Conservation (phyloP, 2,113 vertebrate genomes). For the Isichthys henryi region DNA sequence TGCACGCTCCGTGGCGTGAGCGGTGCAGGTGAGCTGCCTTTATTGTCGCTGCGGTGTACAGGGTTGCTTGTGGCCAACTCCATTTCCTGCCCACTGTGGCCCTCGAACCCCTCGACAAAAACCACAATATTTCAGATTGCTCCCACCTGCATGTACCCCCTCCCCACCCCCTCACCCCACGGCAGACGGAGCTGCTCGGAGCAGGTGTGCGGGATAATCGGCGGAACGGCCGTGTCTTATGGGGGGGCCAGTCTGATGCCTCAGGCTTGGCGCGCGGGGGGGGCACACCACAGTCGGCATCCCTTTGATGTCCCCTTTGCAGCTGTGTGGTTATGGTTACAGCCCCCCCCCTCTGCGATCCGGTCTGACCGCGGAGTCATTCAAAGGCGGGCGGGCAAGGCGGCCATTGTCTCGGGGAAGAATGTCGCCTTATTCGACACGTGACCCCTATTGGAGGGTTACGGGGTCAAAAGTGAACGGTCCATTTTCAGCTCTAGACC, state of each 20-base stretch:
- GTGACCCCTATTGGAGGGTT: not conserved
- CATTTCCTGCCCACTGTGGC: not conserved
- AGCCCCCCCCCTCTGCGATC: not conserved
- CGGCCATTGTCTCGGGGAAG: not conserved
- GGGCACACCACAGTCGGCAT: not conserved
- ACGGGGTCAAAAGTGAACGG: not conserved
- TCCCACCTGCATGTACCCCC: not conserved
- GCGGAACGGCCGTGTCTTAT: not conserved
- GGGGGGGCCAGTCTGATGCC: not conserved
- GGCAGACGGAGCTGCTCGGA: not conserved
- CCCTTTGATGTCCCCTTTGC: not conserved
- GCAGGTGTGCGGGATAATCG: not conserved
- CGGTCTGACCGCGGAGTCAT: not conserved
- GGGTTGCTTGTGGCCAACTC: not conserved
- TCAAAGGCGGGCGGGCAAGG: not conserved
- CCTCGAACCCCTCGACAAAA: not conserved
- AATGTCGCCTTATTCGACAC: not conserved
- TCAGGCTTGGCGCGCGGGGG: not conserved
- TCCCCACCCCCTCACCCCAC: not conserved
- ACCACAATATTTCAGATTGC: not conserved
- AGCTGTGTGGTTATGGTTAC: not conserved
- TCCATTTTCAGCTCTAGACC: not conserved
- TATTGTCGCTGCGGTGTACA: not conserved
- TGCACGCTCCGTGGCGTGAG: slow-evolving; percentile 11
- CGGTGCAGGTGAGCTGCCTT: slow-evolving; percentile 5